Conservation (phyloP, 2,113 vertebrate species). For the Symphodus melops region DNA sequence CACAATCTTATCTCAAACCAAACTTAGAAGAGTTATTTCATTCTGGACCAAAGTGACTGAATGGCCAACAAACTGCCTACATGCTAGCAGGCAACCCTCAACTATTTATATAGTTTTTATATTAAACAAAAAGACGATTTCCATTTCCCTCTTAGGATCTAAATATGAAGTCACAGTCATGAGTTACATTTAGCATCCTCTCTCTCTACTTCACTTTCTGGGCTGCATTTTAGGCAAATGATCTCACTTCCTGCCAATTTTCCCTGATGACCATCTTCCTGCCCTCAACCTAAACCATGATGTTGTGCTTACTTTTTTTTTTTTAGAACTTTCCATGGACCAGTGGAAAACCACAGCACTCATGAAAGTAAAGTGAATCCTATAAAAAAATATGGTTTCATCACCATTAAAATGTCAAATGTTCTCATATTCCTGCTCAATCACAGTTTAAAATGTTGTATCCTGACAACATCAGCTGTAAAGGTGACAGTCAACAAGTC, state of each 20-base stretch:
- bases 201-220: neutral
- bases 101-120: neutral
- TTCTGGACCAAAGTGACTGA: too few relatives aligned
- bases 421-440: too few relatives aligned
- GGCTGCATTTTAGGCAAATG: slow-evolving; percentile 27
- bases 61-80: too few relatives aligned
- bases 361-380: too few relatives aligned
- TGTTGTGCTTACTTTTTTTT: neutral
- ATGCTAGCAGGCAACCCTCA: neutral
- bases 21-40: neutral
- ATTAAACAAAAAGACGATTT: neutral
- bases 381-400: too few relatives aligned
- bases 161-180: neutral
- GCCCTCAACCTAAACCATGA: neutral
- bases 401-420: too few relatives aligned
- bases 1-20: neutral
- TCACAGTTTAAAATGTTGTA: too few relatives aligned
- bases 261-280: slow-evolving; percentile 23
- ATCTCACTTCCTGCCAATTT: slow-evolving; percentile 25
- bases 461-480: too few relatives aligned
- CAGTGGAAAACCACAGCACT: neutral
- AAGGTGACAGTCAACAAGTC: too few relatives aligned
- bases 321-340: neutral
- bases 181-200: neutral
- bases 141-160: neutral